A percentile compares a stretch with the other conserved stretches of the same genome.
Conservation (phyloP, 37 sponge, comb jelly and placozoan species). For the Cladorhizidae sp. region DNA sequence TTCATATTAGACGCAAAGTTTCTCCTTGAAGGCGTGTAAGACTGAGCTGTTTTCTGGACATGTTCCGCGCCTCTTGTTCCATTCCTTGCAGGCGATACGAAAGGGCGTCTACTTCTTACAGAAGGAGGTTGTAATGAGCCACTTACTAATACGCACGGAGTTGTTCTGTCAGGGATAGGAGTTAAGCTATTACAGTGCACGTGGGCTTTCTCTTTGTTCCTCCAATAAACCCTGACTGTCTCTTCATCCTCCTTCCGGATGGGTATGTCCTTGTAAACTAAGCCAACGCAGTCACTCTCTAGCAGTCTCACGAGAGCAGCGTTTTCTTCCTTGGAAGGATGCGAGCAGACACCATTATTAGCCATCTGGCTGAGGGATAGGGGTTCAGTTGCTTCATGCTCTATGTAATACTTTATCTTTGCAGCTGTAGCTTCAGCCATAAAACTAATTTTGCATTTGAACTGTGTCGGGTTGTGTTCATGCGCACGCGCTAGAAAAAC, state of each 20-base stretch:
- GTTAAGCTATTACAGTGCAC: neutral
- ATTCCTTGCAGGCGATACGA: no score
- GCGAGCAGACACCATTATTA: neutral
- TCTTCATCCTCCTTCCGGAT: neutral
- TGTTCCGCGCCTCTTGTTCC: no score
- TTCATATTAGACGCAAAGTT: no score
- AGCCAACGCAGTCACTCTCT: neutral
- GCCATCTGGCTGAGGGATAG: neutral
- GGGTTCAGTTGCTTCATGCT: neutral
- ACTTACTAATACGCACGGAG: neutral
- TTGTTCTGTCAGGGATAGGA: no score
- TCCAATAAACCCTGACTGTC: neutral
- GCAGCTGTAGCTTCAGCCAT: no score
- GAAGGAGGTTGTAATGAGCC: neutral
- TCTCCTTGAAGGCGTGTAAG: no score
- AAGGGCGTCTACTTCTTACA: neutral
- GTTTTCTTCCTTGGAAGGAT: neutral
- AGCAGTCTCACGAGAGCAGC: neutral
- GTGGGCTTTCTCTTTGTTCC: neutral
- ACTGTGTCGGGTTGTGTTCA: no score
- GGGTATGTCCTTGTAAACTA: neutral
- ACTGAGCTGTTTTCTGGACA: no score
- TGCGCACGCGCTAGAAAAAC: no score
- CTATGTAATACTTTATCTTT: no score
- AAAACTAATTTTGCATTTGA: no score